Evolutionary conservation across 1,140 invertebrate species (phyloP).

Genomic region (Drosophila littoralis): DNA sequence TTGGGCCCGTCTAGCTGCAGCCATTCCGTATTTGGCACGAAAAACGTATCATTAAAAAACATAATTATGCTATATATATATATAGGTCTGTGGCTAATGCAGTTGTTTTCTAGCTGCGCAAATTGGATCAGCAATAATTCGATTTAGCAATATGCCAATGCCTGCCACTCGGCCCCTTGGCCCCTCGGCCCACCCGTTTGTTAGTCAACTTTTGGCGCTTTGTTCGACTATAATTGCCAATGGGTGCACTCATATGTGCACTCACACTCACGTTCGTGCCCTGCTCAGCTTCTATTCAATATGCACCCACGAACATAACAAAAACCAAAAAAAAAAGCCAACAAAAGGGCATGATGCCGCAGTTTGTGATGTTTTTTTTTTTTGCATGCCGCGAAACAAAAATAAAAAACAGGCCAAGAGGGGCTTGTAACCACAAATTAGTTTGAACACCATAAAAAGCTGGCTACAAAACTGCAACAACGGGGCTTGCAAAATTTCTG

Average conservation of each 20-base stretch:
- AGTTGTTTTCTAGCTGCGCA: constrained; percentile 2
- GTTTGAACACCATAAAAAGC: constrained; percentile 77
- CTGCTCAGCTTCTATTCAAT: constrained; percentile 57
- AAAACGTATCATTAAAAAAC: constrained; percentile 50
- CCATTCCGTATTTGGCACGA: constrained; percentile 39
- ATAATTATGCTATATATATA: constrained; percentile 5
- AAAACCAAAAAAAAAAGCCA: constrained; percentile 13
- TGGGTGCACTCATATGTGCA: constrained; percentile 39
- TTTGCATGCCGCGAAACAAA: constrained; percentile 29
- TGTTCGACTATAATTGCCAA: constrained; percentile 58
- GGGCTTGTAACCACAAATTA: constrained; percentile 78
- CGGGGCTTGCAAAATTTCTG: constrained; percentile 61
- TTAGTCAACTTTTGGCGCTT: constrained; percentile 64
- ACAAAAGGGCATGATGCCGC: constrained; percentile 81
- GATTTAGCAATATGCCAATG: constrained; percentile 48
- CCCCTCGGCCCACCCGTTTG: constrained; percentile 3
- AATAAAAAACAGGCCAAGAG: constrained; percentile 41
- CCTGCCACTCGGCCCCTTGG: constrained; percentile 3
- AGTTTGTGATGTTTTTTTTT: constrained; percentile 38
- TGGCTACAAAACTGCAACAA: constrained; percentile 66
- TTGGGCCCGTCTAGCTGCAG: constrained; percentile 43
- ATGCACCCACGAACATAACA: constrained; percentile 33
- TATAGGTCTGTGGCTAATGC: not conserved
- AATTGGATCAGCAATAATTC: constrained; percentile 57
- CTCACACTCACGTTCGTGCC: constrained; percentile 18